phyloP scores from a whole-genome alignment of 2,113 vertebrate species.

The Procavia capensis region DNA sequence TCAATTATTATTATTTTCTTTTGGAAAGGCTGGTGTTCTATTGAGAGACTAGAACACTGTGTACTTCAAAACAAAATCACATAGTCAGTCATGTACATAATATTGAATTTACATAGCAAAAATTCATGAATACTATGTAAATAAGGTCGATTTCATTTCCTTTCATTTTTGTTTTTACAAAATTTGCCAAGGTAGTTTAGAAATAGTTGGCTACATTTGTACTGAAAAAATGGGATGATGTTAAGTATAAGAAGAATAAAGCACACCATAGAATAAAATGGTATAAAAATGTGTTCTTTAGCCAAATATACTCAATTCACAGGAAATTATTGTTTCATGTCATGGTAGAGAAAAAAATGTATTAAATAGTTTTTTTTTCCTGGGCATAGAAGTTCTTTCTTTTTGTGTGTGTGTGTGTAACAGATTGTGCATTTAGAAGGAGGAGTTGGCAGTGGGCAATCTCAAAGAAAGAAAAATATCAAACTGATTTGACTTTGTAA shows the following conservation, averaged over 20 bases:
- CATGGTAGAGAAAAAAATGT: not conserved
- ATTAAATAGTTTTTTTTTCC: not conserved
- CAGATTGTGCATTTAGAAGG: not conserved
- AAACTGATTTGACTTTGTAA: conserved; percentile 8
- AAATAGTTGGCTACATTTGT: not conserved
- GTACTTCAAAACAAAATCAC: not conserved
- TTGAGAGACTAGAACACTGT: not conserved
- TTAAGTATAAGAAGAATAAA: conserved; percentile 10
- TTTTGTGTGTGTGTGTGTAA: not conserved
- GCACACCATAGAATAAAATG: not conserved
- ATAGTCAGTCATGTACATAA: not conserved
- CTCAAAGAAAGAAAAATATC: conserved; percentile 9
- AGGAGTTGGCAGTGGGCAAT: not conserved
- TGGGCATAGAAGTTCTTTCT: not conserved
- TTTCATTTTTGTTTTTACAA: conserved; percentile 5
- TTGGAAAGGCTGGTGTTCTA: not conserved
- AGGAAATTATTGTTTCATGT: not conserved
- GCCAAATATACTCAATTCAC: not conserved
- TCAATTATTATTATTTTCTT: not conserved
- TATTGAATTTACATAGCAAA: not conserved
- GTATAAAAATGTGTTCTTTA: not conserved
- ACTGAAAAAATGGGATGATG: not conserved
- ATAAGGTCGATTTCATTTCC: not conserved
- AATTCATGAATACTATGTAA: not conserved
- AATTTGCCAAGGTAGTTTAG: conserved; percentile 23